phyloP scores from a whole-genome alignment of 2,888 invertebrate genomes.

The Mantis religiosa region DNA sequence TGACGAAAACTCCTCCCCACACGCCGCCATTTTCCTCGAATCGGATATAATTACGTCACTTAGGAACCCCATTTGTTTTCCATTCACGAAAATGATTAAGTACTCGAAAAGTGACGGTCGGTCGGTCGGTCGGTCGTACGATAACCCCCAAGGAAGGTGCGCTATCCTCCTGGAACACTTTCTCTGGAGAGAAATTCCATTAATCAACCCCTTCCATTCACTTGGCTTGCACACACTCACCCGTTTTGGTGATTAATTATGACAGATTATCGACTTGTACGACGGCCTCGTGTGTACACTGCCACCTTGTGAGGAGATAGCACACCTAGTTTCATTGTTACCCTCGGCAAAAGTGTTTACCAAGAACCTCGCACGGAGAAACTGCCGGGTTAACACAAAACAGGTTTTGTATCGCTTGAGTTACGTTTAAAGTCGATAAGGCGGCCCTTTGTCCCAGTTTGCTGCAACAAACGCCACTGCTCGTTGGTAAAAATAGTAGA shows the following conservation, averaged over 20 bases:
- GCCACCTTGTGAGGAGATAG: background rate
- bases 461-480: too few relatives aligned
- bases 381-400: too few relatives aligned
- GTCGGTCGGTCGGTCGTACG: background rate
- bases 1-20: background rate
- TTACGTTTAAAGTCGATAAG: too few relatives aligned
- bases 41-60: background rate
- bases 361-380: background rate
- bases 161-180: background rate
- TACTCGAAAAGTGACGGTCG: background rate
- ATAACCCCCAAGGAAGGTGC: background rate
- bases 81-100: background rate
- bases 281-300: background rate
- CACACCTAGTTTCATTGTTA: background rate
- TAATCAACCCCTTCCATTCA: constrained; percentile 2
- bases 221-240: background rate
- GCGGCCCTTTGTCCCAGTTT: too few relatives aligned
- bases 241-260: constrained; percentile 11
- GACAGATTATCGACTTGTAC: constrained; percentile 14
- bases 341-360: background rate
- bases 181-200: background rate
- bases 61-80: background rate
- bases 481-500: too few relatives aligned
- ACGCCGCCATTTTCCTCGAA: background rate
- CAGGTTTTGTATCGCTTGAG: too few relatives aligned